Evolutionary conservation across 2,797 vertebrate species (phyloP), one percentile per base, ranked within the genome.

Genomic region (Microctenopoma stevenorrisi): DNA sequence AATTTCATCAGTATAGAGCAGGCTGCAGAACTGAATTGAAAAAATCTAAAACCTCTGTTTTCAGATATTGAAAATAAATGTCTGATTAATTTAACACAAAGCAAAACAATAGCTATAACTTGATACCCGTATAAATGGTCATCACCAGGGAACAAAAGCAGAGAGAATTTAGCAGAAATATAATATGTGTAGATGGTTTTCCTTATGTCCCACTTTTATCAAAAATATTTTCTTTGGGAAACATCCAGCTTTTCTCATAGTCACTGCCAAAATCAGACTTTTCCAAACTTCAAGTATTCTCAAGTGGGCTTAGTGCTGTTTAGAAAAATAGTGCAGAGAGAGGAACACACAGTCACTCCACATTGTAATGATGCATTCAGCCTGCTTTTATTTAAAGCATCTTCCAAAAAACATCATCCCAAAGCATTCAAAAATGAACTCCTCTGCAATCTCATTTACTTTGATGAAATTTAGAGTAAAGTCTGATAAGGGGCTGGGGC

Each of bases 181-280:
- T 75, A 84, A 87, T 90, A 91, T 86, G 83, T 79, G 79, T 77
- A 73, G 74, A 84, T 78, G 77, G 74, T 79, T 88, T 88, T 82
- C 88, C 68, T 80, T 74, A 68, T 85, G 82, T 84, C 79, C 82
- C 82, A 76, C 79, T 79, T 56, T 79, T 76, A 77, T 76, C 73
- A 81, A 86, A 89, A 90, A 92, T 91, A 91, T 93, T 93, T 86
- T 83, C 76, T 85, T 92, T 93, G 91, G 92, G 54, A 60, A 58
- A 35, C 15, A 7, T 89, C 91, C 91, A 93, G 68, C 67, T 76
- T 89, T 88, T 86, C 74, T 68, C 59, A 37, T 54, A 71, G 70
- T 58, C 77, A 47, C 55, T 87, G 89, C 89, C 89, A 92, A 85
- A 91, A 79, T 78, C 81, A 46, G 75, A 72, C 79, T 78, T 74